phyloP scores from a whole-genome alignment of 2,888 invertebrate genomes.

The Athripsodes cinereus region DNA sequence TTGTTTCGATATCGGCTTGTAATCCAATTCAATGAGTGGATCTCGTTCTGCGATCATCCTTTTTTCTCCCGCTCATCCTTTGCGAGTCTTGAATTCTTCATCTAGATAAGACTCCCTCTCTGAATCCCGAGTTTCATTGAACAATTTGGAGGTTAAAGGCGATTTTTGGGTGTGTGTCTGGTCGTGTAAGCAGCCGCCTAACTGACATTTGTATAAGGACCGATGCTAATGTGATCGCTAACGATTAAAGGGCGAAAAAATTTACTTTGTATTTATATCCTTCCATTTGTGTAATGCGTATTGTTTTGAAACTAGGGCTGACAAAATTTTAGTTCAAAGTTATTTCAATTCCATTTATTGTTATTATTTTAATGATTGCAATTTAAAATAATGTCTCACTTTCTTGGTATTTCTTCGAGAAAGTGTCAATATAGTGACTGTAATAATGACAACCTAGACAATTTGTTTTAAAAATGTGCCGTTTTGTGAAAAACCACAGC shows the following conservation, averaged over 20 bases:
- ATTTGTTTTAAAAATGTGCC: too few species aligned
- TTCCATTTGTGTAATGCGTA: background rate
- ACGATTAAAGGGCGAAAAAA: conserved; percentile 25
- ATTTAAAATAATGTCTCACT: too few species aligned
- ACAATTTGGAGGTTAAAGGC: conserved; percentile 14
- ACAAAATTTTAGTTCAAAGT: background rate
- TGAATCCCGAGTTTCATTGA: background rate
- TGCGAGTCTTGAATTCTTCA: background rate
- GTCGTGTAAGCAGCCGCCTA: conserved; percentile 23
- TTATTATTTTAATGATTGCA: too few species aligned
- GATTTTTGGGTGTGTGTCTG: conserved; percentile 8
- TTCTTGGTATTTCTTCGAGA: too few species aligned
- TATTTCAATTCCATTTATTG: too few species aligned
- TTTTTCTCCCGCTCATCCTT: background rate
- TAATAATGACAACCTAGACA: too few species aligned
- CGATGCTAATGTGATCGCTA: conserved; percentile 27
- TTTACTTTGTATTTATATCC: background rate
- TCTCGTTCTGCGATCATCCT: background rate
- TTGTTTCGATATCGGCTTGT: background rate
- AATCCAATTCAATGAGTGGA: background rate
- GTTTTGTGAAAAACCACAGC: too few species aligned
- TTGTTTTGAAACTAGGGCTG: background rate
- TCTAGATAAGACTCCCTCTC: background rate
- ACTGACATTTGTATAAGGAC: conserved; percentile 27
- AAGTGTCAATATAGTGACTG: too few species aligned